Evolutionary conservation across 2,113 vertebrate species (phyloP), one percentile per base, ranked within the genome.

Genomic region (Cyprinodon tularosa): DNA sequence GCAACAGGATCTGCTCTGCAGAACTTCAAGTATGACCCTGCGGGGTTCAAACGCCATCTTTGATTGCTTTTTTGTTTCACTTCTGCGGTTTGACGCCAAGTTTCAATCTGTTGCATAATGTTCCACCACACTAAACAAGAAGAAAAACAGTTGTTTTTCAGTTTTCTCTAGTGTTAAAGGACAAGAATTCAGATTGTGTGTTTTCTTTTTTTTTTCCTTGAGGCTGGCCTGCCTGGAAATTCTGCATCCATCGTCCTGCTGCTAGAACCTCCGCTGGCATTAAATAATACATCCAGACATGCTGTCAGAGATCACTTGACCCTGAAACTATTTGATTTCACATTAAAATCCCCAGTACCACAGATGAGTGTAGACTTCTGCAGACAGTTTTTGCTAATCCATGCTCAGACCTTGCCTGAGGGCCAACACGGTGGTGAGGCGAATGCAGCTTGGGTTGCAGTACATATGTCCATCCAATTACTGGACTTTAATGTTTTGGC

Each of bases 261-360:
- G 68, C 80, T 81, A 10, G 3, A 67, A 78, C 72, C 81, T 86
- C 81, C 84, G 60, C 76, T 45, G 74, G 74, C 84, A 71, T 74
- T 92, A 85, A 92, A 89, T 91, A 89, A 92, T 88, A 86, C 86
- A 92, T 91, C 84, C 71, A 84, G 90, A 89, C 89, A 71, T 77
- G 85, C 79, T 87, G 90, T 88, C 87, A 86, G 89, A 91, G 85
- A 90, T 90, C 88, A 86, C 76, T 82, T 91, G 90, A 90, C 92
- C 91, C 90, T 90, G 90, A 92, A 93, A 90, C 81, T 89, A 90
- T 92, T 89, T 90, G 83, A 90, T 91, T 91, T 88, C 87, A 84
- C 84, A 90, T 91, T 90, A 90, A 89, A 90, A 89, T 88, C 78
- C 78, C 53, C 75, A 37, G 81, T 66, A 37, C 74, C 17, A 57